Conservation (phyloP, 2,113 vertebrate genomes). For the Merops nubicus region DNA sequence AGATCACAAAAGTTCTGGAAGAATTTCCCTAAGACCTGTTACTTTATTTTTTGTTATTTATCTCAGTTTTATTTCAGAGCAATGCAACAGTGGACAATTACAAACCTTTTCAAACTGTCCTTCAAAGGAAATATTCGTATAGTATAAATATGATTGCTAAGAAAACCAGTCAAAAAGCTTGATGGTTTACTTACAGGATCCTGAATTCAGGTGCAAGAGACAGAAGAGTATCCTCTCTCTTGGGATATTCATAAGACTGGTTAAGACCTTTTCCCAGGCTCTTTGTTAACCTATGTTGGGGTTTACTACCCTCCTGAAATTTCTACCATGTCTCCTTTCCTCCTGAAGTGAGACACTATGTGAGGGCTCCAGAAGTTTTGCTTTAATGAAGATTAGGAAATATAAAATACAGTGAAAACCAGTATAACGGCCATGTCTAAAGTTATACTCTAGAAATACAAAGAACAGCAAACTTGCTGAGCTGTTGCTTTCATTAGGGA, state of each 20-base stretch:
- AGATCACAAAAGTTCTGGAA: neutral
- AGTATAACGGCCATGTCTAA: accelerated
- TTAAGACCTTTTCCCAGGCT: neutral
- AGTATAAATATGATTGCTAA: neutral
- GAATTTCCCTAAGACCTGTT: neutral
- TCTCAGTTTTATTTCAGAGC: neutral
- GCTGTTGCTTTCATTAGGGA: neutral
- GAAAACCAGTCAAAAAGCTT: neutral
- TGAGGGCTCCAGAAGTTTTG: neutral
- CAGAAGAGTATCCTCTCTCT: neutral
- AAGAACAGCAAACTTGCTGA: neutral
- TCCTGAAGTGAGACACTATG: neutral
- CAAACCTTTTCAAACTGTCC: neutral
- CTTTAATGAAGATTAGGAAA: neutral
- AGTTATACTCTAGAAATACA: neutral
- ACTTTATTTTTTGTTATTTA: neutral
- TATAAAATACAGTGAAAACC: neutral
- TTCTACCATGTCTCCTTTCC: neutral
- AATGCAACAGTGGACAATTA: neutral
- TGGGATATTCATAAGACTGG: too few species aligned
- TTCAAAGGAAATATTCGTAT: neutral
- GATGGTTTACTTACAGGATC: neutral
- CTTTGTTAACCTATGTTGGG: neutral
- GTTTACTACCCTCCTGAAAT: neutral
- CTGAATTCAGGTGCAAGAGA: neutral